These are phyloP conservation scores for Lepilemur ruficaudatus DNA, from an alignment of 2,797 vertebrate genomes.

Conservation along the genomic window DNA sequence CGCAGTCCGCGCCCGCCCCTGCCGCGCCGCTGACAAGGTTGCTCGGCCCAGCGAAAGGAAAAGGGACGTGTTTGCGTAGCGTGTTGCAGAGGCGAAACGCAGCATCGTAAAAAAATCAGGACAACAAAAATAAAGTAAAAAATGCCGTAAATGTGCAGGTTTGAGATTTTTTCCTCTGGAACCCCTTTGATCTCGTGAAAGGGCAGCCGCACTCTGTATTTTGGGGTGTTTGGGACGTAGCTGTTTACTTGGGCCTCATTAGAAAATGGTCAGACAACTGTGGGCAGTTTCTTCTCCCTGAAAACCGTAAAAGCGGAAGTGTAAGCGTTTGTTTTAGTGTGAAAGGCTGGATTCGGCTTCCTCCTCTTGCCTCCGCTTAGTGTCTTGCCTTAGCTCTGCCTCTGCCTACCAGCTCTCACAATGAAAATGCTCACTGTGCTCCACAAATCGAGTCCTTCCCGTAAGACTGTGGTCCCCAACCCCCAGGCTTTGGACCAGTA, in stretches of 20 bases:
- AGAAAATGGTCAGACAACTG: not conserved
- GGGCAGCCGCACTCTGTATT: not conserved
- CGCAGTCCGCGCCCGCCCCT: slow-evolving; percentile 66
- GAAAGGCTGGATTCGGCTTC: not conserved
- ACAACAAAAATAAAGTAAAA: not conserved
- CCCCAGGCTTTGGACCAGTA: no score
- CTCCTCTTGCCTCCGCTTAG: accelerated
- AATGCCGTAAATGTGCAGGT: not conserved
- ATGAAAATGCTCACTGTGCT: no score
- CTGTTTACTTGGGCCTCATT: not conserved
- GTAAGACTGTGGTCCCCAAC: no score
- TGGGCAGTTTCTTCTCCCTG: not conserved
- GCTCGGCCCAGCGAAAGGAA: slow-evolving; percentile 59
- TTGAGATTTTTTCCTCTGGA: not conserved
- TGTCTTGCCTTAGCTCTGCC: not conserved
- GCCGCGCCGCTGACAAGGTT: slow-evolving; percentile 51
- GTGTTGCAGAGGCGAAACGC: slow-evolving; percentile 35
- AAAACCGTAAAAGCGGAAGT: accelerated
- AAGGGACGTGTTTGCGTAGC: slow-evolving; percentile 70
- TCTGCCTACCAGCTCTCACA: not conserved
- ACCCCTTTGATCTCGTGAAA: not conserved
- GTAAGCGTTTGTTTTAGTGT: not conserved
- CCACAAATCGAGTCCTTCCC: not conserved
- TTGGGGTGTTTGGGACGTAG: not conserved
- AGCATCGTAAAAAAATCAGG: slow-evolving; percentile 50